phyloP scores from a whole-genome alignment of 2,888 invertebrate species.

The Sminthurides aquaticus region DNA sequence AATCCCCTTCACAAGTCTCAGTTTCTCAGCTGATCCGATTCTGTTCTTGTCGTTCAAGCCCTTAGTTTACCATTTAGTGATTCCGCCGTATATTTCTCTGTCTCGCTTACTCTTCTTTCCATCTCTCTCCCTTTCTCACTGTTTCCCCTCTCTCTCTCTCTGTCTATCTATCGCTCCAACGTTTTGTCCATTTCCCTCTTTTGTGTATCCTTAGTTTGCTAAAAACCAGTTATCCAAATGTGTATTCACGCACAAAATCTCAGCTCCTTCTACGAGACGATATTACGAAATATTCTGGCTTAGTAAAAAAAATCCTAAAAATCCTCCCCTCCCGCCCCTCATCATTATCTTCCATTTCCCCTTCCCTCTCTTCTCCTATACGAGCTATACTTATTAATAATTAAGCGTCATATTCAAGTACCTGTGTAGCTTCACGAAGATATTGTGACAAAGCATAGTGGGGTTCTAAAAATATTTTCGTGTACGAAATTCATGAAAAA shows the following conservation, averaged over 20 bases:
- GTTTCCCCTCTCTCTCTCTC: not conserved
- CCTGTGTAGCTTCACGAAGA: too few species aligned
- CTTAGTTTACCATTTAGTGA: constrained; percentile 19
- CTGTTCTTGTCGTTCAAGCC: constrained; percentile 27
- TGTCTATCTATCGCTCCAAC: not conserved
- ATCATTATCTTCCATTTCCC: too few species aligned
- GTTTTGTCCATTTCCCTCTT: not conserved
- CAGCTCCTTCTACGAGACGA: too few species aligned
- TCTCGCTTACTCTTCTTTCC: constrained; percentile 6
- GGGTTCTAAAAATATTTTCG: too few species aligned
- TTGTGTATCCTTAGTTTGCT: constrained; percentile 6
- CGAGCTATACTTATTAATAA: too few species aligned
- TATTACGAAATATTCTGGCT: too few species aligned
- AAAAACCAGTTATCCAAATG: not conserved
- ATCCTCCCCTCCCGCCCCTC: too few species aligned
- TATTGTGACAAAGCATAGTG: too few species aligned
- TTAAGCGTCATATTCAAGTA: too few species aligned
- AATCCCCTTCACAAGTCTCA: constrained; percentile 21
- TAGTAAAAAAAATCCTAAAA: too few species aligned
- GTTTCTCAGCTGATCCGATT: constrained; percentile 32
- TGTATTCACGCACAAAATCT: not conserved
- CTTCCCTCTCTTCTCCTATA: too few species aligned
- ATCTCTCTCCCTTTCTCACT: not conserved
- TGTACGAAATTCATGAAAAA: too few species aligned
- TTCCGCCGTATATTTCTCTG: constrained; percentile 7